Evolutionary conservation across 2,797 vertebrate species (phyloP).

Genomic region (Malacoctenus gilli): DNA sequence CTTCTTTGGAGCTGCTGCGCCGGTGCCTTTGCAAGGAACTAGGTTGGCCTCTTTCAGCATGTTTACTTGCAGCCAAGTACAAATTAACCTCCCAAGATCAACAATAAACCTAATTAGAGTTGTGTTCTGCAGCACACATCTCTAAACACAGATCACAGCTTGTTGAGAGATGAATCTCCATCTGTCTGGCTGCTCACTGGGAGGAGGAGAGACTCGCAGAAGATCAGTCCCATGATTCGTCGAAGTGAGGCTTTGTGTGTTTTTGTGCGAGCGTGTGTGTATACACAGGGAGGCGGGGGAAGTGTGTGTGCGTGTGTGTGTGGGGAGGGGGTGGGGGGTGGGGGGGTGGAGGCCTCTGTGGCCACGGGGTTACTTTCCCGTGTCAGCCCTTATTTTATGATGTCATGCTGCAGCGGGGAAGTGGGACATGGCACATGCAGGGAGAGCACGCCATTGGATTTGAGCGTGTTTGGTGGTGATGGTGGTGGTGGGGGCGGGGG

Average conservation of each 20-base stretch:
- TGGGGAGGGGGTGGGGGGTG: not conserved
- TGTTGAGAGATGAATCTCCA: slow-evolving; percentile 78
- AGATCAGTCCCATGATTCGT: slow-evolving; percentile 56
- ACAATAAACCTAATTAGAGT: slow-evolving; percentile 80
- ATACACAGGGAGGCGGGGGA: no score
- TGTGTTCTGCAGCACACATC: slow-evolving; percentile 73
- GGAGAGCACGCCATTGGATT: slow-evolving; percentile 48
- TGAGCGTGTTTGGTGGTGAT: slow-evolving; percentile 31
- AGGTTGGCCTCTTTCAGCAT: slow-evolving; percentile 64
- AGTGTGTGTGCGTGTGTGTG: not conserved
- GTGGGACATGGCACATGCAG: slow-evolving; percentile 58
- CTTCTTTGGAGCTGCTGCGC: slow-evolving; percentile 32
- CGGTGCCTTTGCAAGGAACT: slow-evolving; percentile 47
- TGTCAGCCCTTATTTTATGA: slow-evolving; percentile 63
- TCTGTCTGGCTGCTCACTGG: slow-evolving; percentile 70
- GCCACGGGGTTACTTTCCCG: slow-evolving; percentile 51
- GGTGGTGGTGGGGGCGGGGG: not conserved
- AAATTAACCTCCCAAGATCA: slow-evolving; percentile 81
- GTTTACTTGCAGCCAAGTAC: slow-evolving; percentile 74
- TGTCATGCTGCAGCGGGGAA: slow-evolving; percentile 55
- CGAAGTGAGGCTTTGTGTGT: slow-evolving; percentile 15
- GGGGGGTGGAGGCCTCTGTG: slow-evolving; percentile 33
- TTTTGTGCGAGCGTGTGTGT: not conserved
- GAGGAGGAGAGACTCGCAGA: slow-evolving; percentile 63
- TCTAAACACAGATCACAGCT: slow-evolving; percentile 79